Conservation (phyloP, 1,140 invertebrate genomes). For the Notospermus geniculatus region DNA sequence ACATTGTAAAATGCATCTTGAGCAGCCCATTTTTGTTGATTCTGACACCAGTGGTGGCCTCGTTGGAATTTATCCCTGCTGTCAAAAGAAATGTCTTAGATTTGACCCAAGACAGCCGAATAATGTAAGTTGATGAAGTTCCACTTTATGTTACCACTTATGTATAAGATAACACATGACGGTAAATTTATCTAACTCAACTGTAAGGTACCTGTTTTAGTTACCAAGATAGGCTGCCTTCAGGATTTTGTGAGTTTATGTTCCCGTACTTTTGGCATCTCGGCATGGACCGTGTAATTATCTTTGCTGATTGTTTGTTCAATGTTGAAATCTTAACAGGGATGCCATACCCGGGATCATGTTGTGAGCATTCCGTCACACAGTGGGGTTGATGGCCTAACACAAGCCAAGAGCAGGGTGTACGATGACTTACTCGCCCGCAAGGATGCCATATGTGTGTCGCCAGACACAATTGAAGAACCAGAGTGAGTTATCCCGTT, state of each 20-base stretch:
- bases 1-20: constrained; percentile 49
- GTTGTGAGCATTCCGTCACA: constrained; percentile 33
- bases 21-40: constrained; percentile 33
- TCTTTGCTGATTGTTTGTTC: too few relatives aligned
- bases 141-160: too few relatives aligned
- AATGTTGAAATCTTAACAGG: too few relatives aligned
- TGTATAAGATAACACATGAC: too few relatives aligned
- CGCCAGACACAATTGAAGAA: constrained; percentile 42
- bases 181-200: too few relatives aligned
- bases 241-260: too few relatives aligned
- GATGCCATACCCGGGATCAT: constrained; percentile 50
- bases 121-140: constrained; percentile 45
- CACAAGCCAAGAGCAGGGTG: constrained; percentile 29
- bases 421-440: constrained; percentile 48
- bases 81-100: constrained; percentile 75
- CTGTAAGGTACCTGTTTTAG: too few relatives aligned
- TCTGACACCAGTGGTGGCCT: constrained; percentile 20
- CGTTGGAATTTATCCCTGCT: constrained; percentile 73
- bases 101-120: constrained; percentile 64
- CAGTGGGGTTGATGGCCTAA: constrained; percentile 18
- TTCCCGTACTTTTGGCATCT: too few relatives aligned
- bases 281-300: not conserved
- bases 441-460: constrained; percentile 45
- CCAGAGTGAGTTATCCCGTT: constrained; percentile 30
- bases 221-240: too few relatives aligned